Percentiles rank a stretch among this genome's conserved stretches.
Evolutionary conservation across 2,797 vertebrate species (phyloP).

Genomic region (Sebastes melanostomus): DNA sequence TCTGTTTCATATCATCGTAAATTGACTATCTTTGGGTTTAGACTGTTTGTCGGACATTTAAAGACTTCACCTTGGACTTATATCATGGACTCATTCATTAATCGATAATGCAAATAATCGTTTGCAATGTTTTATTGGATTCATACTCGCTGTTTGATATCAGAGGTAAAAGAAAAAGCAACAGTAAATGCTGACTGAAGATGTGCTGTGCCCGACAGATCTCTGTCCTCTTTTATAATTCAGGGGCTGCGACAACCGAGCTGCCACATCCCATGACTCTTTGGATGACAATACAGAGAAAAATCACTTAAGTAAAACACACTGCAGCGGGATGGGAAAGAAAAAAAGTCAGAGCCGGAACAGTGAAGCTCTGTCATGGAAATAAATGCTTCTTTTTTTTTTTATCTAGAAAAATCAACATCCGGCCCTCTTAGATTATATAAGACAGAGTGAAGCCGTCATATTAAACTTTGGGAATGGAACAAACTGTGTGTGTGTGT

Average conservation of each 20-base stretch:
- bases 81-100: not conserved
- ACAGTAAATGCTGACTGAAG: not conserved
- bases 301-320: constrained; percentile 60
- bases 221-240: constrained; percentile 61
- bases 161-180: not conserved
- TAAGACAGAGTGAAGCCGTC: constrained; percentile 18
- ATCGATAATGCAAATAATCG: not conserved
- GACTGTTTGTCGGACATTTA: not conserved
- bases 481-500: not conserved
- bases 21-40: not conserved
- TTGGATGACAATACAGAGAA: constrained; percentile 51
- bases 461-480: constrained; percentile 20
- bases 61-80: not conserved
- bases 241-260: constrained; percentile 35
- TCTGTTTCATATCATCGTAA: not conserved
- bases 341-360: constrained; percentile 21
- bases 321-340: constrained; percentile 13
- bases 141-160: not conserved
- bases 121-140: not conserved
- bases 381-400: constrained; percentile 45
- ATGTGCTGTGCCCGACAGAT: constrained; percentile 21
- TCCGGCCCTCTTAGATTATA: constrained; percentile 23
- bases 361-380: constrained; percentile 31
- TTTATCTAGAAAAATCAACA: constrained; percentile 36
- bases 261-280: constrained; percentile 51